phyloP scores from a whole-genome alignment of 1,140 invertebrate species.

The Leptopilina clavipes region DNA sequence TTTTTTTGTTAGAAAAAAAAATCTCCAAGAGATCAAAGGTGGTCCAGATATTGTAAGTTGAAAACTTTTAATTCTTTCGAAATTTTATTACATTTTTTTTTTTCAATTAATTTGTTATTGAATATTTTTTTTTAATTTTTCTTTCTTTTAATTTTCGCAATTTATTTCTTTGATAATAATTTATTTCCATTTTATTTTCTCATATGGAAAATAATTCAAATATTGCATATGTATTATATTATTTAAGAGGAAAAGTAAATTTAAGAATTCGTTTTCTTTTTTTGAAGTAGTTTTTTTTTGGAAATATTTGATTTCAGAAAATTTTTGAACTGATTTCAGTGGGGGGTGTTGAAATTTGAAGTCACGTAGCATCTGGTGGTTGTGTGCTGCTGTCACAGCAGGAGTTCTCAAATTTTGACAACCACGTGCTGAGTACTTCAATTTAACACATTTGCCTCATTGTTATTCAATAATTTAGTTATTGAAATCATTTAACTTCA shows the following conservation, averaged over 20 bases:
- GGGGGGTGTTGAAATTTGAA: not conserved
- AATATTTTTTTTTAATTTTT: not conserved
- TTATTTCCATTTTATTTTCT: too few relatives aligned
- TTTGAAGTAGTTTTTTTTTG: too few relatives aligned
- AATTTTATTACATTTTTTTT: too few relatives aligned
- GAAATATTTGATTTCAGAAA: not conserved
- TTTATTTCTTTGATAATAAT: too few relatives aligned
- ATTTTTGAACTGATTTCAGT: not conserved
- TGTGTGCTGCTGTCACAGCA: not conserved
- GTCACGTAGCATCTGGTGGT: slow-evolving; percentile 20
- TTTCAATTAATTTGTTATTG: too few relatives aligned
- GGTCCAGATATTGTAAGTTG: not conserved
- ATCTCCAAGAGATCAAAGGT: not conserved
- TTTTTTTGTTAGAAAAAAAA: not conserved
- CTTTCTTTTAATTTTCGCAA: too few relatives aligned
- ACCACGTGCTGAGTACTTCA: slow-evolving; percentile 9
- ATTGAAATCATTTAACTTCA: too few relatives aligned
- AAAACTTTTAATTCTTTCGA: not conserved
- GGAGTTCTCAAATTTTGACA: not conserved
- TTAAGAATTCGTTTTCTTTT: too few relatives aligned
- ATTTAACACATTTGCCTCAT: not conserved
- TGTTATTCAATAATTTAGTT: not conserved
- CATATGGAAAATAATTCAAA: too few relatives aligned
- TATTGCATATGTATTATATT: too few relatives aligned
- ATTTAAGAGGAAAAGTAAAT: too few relatives aligned